Evolutionary conservation across 92 coral and sea anemone genomes (phyloP).

Genomic region (Heteractis magnifica): DNA sequence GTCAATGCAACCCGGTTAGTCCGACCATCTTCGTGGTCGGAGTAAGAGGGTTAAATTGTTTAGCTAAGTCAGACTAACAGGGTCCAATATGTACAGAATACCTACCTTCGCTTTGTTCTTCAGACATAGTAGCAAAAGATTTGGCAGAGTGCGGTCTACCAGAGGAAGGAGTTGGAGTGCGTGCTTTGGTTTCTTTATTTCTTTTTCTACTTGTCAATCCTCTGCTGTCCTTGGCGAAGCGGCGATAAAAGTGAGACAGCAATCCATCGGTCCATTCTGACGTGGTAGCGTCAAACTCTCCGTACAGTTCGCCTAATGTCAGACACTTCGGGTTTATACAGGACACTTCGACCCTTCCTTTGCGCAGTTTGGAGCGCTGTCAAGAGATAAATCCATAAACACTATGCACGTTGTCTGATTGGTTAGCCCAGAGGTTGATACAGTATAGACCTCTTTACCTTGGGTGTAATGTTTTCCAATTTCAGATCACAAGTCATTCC

Average conservation of each 20-base stretch:
- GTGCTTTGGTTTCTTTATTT: constrained; percentile 16
- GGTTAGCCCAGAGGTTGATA: too few species aligned
- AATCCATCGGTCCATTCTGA: constrained; percentile 97
- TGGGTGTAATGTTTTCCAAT: too few species aligned
- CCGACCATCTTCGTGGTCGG: neutral
- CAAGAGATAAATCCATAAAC: constrained; percentile 14
- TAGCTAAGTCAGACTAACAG: too few species aligned
- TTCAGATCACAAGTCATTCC: too few species aligned
- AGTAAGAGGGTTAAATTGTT: neutral
- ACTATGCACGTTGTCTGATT: neutral
- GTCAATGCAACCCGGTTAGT: too few species aligned
- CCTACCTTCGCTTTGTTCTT: constrained; percentile 75
- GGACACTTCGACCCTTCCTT: constrained; percentile 74
- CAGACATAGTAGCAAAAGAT: constrained; percentile 58
- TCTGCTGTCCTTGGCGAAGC: constrained; percentile 72
- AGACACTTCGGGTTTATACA: constrained; percentile 91
- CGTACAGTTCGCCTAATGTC: constrained; percentile 87
- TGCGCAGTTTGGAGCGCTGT: constrained; percentile 58
- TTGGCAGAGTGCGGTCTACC: constrained; percentile 61
- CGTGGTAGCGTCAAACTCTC: constrained; percentile 84
- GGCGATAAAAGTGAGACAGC: constrained; percentile 75
- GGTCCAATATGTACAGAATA: neutral
- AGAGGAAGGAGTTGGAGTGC: constrained; percentile 29
- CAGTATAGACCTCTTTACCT: too few species aligned
- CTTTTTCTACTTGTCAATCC: constrained; percentile 36